A percentile compares a stretch with the other conserved stretches of the same genome.
phyloP scores from a whole-genome alignment of 2,797 vertebrate species.

The Acipenser ruthenus region DNA sequence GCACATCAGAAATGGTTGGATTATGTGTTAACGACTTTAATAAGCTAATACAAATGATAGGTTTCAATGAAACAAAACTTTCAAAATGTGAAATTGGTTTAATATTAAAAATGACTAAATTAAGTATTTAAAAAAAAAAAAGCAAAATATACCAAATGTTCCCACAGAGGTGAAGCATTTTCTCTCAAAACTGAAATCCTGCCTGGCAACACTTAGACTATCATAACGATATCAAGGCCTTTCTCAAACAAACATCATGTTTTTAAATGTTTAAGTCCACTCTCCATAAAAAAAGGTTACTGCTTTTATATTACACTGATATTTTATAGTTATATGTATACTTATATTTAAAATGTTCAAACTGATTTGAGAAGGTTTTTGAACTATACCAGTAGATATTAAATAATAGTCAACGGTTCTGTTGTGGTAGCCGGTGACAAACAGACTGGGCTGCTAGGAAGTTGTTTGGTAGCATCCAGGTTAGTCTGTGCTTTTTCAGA shows the following conservation, averaged over 20 bases:
- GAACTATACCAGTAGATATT: too few relatives aligned
- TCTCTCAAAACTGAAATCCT: neutral
- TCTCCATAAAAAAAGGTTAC: neutral
- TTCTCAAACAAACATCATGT: neutral
- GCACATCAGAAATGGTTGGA: too few relatives aligned
- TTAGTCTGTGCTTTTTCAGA: too few relatives aligned
- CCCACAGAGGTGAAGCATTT: neutral
- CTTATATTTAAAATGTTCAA: neutral
- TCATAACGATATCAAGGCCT: neutral
- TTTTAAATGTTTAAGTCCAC: neutral
- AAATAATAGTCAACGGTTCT: too few relatives aligned
- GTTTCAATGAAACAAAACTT: constrained; percentile 1
- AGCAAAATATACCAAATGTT: neutral
- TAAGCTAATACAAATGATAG: neutral
- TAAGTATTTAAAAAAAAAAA: neutral
- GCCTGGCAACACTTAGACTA: neutral
- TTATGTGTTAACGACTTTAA: neutral
- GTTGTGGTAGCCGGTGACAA: too few relatives aligned
- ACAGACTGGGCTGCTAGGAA: too few relatives aligned
- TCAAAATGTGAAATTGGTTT: neutral
- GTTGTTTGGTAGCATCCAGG: too few relatives aligned
- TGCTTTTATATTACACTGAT: neutral
- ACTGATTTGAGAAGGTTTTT: neutral
- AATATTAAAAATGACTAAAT: neutral
- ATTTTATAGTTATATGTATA: neutral